phyloP scores from a whole-genome alignment of 1,140 invertebrate species.

The Propsilocerus akamusi region DNA sequence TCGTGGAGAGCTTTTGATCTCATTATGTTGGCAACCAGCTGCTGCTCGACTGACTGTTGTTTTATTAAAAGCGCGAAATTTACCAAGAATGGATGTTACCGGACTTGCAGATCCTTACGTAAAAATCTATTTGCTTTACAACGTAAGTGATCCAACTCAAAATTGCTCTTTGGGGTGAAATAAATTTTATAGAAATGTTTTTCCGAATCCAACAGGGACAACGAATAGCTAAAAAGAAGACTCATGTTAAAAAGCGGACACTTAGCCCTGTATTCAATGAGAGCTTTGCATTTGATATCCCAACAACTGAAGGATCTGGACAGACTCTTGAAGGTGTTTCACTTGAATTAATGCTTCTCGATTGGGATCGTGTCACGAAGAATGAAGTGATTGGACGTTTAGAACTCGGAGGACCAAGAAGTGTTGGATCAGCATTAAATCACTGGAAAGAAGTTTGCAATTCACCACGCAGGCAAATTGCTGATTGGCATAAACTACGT shows the following conservation, averaged over 20 bases:
- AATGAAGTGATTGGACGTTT: constrained; percentile 94
- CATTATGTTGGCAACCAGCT: constrained; percentile 85
- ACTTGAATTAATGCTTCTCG: constrained; percentile 81
- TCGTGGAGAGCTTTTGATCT: constrained; percentile 76
- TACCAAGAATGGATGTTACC: constrained; percentile 91
- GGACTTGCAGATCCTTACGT: constrained; percentile 89
- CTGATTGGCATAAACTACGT: constrained; percentile 93
- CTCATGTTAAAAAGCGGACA: constrained; percentile 94
- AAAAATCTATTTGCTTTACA: constrained; percentile 92
- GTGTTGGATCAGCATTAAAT: constrained; percentile 60
- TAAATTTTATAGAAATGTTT: not conserved
- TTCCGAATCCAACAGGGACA: constrained; percentile 44
- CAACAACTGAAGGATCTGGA: constrained; percentile 34
- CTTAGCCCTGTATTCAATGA: constrained; percentile 98
- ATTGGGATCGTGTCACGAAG: constrained; percentile 95
- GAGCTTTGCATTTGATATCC: constrained; percentile 79
- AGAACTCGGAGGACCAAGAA: constrained; percentile 67
- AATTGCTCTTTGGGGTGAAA: not conserved
- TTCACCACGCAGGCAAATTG: constrained; percentile 90
- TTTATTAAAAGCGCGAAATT: constrained; percentile 78
- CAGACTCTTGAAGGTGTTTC: constrained; percentile 77
- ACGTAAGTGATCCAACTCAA: constrained; percentile 21
- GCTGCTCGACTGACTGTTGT: constrained; percentile 77
- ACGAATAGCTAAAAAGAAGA: constrained; percentile 96
- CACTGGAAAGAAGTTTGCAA: constrained; percentile 95